Evolutionary conservation across 2,888 invertebrate genomes (phyloP).

Genomic region (Erebia epiphron): DNA sequence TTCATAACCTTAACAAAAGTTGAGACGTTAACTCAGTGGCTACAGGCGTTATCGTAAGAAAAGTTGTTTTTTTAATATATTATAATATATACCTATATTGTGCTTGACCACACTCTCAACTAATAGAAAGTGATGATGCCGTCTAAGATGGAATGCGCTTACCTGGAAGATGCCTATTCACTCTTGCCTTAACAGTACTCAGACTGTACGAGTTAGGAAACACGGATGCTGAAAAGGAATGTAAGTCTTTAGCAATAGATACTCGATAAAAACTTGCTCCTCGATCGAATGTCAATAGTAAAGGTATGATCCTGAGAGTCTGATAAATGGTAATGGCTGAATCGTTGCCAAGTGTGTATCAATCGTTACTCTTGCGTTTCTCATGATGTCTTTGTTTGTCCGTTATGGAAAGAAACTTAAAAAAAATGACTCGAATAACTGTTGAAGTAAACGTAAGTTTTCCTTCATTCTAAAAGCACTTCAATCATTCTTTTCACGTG

Average conservation of each 20-base stretch:
- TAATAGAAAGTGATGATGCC: constrained; percentile 1
- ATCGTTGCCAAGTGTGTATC: background rate
- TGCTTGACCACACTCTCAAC: too few relatives aligned
- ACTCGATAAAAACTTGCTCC: background rate
- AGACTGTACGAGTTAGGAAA: constrained; percentile 1
- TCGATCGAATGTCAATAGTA: background rate
- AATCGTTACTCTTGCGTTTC: background rate
- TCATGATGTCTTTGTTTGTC: too few relatives aligned
- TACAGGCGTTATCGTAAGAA: constrained; percentile 4
- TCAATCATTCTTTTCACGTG: too few relatives aligned
- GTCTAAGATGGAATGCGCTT: constrained; percentile 4
- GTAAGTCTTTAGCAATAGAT: background rate
- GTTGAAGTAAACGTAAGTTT: too few relatives aligned
- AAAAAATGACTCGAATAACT: too few relatives aligned
- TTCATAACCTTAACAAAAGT: constrained; percentile 8
- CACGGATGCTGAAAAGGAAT: background rate
- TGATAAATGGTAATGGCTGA: background rate
- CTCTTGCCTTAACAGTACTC: background rate
- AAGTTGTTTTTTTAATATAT: constrained; percentile 5
- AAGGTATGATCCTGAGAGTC: background rate
- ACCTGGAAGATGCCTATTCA: constrained; percentile 3
- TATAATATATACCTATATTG: background rate
- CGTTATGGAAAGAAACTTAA: too few relatives aligned
- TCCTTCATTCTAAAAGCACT: too few relatives aligned
- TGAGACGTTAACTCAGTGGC: constrained; percentile 12